Percentiles rank a stretch among this genome's conserved stretches.
phyloP scores from a whole-genome alignment of 2,113 vertebrate genomes.

The Ctenomys sociabilis region DNA sequence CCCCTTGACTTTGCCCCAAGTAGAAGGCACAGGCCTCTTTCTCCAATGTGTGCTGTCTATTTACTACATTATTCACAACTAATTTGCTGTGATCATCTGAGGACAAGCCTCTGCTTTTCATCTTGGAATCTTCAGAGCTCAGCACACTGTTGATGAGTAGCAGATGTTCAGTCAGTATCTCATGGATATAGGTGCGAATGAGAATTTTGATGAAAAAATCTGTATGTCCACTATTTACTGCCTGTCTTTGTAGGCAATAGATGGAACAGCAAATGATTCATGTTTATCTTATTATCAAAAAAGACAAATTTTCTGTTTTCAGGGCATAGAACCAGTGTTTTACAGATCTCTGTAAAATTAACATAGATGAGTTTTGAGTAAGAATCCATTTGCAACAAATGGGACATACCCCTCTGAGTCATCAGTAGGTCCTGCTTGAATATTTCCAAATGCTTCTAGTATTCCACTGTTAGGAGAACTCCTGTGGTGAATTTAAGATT shows the following conservation, averaged over 20 bases:
- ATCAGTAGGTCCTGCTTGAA: neutral
- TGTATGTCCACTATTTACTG: neutral
- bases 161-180: neutral
- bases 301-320: neutral
- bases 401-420: neutral
- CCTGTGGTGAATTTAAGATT: conserved; percentile 63
- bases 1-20: neutral
- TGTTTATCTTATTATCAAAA: neutral
- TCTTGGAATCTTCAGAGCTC: neutral
- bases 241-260: neutral
- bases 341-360: neutral
- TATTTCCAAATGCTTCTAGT: neutral
- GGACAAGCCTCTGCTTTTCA: neutral
- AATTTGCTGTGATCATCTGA: neutral
- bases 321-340: neutral
- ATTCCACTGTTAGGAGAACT: neutral
- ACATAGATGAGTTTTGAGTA: neutral
- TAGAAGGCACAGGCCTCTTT: neutral
- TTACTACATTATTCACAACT: neutral
- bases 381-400: neutral
- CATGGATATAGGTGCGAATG: neutral
- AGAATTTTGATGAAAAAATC: neutral
- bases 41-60: neutral
- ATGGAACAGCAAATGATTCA: neutral
- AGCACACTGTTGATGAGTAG: neutral